A percentile compares a stretch with the other conserved stretches of the same genome.
phyloP scores from a whole-genome alignment of 2,888 invertebrate genomes.

The Elysia crispata region DNA sequence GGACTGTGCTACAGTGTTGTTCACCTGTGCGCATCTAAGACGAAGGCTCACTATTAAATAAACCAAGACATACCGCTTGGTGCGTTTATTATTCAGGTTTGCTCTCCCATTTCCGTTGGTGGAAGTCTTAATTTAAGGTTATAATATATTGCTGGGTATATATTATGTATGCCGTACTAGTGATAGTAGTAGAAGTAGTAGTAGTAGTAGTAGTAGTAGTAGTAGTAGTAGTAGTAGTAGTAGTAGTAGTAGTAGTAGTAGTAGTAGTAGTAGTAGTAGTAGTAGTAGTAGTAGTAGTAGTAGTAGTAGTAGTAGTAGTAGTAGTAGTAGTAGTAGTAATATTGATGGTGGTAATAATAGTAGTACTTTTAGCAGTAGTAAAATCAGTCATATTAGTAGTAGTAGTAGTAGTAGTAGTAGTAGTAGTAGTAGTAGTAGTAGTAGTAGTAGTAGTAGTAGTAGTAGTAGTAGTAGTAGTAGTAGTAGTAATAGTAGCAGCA shows the following conservation, averaged over 20 bases:
- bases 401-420: slow-evolving; percentile 9
- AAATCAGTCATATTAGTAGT: no score
- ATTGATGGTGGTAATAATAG: background rate
- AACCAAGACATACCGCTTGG: no score
- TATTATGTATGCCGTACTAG: background rate
- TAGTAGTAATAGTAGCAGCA: slow-evolving; percentile 1
- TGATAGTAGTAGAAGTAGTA: slow-evolving; percentile 10
- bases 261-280: slow-evolving; percentile 30
- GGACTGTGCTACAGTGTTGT: no score
- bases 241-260: background rate
- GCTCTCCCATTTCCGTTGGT: no score
- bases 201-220: slow-evolving; percentile 19
- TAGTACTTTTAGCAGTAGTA: background rate
- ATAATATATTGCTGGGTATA: no score
- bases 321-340: slow-evolving; percentile 17
- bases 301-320: slow-evolving; percentile 19
- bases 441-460: slow-evolving; percentile 18
- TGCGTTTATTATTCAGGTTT: no score
- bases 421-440: slow-evolving; percentile 19
- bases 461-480: slow-evolving; percentile 22
- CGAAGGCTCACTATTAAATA: no score
- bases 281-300: slow-evolving; percentile 26
- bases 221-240: slow-evolving; percentile 17
- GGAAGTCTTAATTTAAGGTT: no score
- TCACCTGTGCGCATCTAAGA: no score